Conservation (phyloP, 2,888 invertebrate genomes). For the Melieria omissa region DNA sequence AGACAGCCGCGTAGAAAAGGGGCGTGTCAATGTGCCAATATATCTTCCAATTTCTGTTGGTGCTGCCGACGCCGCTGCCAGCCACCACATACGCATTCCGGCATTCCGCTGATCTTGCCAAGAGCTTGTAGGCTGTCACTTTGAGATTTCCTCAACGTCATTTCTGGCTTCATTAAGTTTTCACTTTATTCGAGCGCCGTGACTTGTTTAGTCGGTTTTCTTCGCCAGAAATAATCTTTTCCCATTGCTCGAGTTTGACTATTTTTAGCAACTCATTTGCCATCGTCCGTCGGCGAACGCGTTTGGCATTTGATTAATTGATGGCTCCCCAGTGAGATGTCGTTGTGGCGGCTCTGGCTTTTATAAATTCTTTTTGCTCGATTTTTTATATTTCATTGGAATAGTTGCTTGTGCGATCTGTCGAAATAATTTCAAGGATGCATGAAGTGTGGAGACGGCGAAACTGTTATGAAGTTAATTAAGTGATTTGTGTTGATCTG, state of each 20-base stretch:
- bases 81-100: background rate
- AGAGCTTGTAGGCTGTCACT: conserved; percentile 45
- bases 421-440: conserved; percentile 29
- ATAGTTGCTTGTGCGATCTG: background rate
- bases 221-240: background rate
- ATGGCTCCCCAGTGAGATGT: conserved; percentile 33
- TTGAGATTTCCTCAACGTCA: conserved; percentile 15
- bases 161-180: conserved; percentile 8
- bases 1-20: conserved; percentile 1
- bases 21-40: conserved; percentile 23
- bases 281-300: conserved; percentile 7
- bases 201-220: background rate
- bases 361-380: background rate
- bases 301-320: conserved; percentile 32
- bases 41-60: background rate
- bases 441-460: background rate
- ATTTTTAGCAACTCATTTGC: conserved; percentile 16
- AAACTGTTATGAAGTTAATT: conserved; percentile 1
- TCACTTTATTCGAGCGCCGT: conserved; percentile 23
- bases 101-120: conserved; percentile 40
- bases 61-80: background rate
- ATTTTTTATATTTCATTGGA: background rate
- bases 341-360: conserved; percentile 9
- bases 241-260: conserved; percentile 2
- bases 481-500: background rate